Evolutionary conservation across 37 sponge, comb jelly and placozoan species (phyloP), one percentile per base, ranked within the genome.

Genomic region (Ianthella basta): DNA sequence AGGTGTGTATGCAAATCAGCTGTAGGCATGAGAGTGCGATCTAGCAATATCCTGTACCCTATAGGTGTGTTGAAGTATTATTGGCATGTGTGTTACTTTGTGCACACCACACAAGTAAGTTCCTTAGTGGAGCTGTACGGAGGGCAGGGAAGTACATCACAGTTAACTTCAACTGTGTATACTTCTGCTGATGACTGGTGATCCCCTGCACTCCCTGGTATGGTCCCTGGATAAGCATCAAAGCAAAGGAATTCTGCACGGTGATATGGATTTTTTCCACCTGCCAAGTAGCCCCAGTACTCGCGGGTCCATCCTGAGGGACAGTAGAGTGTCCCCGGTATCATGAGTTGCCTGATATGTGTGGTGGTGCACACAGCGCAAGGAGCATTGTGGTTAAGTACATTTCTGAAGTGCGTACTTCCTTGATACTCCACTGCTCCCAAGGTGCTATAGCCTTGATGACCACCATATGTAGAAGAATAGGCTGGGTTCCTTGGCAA

Each of bases 41-140:
- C 50, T n/a, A n/a, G 50, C 50, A 10, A 44, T 10, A 44, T 3
- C 50, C 8, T 44, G 50, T 44, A 44, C 50, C 6, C n/a, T n/a
- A n/a, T n/a, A n/a, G 50, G 8, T 8, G 50, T 8, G 8, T 44
- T 3, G 8, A 44, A 10, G 50, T 44, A 8, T 44, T 44, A 8
- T 3, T n/a, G n/a, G n/a, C n/a, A n/a, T 44, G 50, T 44, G 63
- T 27, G 63, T 61, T 10, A 69, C 19, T 69, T 69, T 32, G 34
- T 69, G 34, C 70, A 69, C 35, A 75, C 53, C 35, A 19, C 78
- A 41, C 78, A 50, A 0, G 54, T 75, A 39, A 40, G 15, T 24
- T 75, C 54, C 37, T 75, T 75, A 53, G 32, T n/a, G 21, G 25
- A 40, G 78, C 40, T 75, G 78, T 75, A 75, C 18, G 78, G 78